Evolutionary conservation across 1,140 invertebrate genomes (phyloP), one percentile per base, ranked within the genome.

Genomic region (Potamilus streckersoni): DNA sequence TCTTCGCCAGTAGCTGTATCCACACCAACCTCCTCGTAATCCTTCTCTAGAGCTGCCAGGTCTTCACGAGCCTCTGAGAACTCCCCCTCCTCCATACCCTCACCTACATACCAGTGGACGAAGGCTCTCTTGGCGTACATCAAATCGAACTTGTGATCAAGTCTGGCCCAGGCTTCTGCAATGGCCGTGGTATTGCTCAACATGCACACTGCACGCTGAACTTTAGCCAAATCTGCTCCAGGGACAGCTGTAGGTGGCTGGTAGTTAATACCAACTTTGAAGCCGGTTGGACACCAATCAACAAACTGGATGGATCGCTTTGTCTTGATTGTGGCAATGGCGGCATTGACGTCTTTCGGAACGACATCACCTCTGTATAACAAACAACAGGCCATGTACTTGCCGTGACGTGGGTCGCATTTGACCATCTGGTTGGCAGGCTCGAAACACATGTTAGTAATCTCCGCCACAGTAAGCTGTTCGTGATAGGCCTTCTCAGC

Each of bases 401-500:
- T 96, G 79, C 95, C 95, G 88, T 95, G 93, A 82, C 95, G 92
- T 11, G 95, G 95, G 88, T 96, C 95, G 87, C 95, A 96, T 89
- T 96, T 96, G 17, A 96, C 95, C 95, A 96, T 95, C 91, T 96
- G 95, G 91, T 95, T 96, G 80, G 93, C 93, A 55, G 95, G 94
- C 88, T 96, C 95, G 90, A 96, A 96, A 89, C 94, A 95, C 19
- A 94, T 93, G 88, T 94, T 95, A 83, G 95, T 96, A 61, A 96
- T 96, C 87, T 96, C 95, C 60, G 93, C 92, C n/a, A 96, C 87
- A 8, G 82, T 81, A 57, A 87, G 71, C 79, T 87, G 85, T 78
- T 88, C 87, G 71, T 86, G 83, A 70, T 83, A 80, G n/a, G 85
- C 83, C 77, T 86, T 86, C 72, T 83, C 84, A 58, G 79, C 74